These are phyloP conservation scores for Tanytarsus gracilentus DNA, from an alignment of 2,888 invertebrate genomes.

Conservation along the genomic window DNA sequence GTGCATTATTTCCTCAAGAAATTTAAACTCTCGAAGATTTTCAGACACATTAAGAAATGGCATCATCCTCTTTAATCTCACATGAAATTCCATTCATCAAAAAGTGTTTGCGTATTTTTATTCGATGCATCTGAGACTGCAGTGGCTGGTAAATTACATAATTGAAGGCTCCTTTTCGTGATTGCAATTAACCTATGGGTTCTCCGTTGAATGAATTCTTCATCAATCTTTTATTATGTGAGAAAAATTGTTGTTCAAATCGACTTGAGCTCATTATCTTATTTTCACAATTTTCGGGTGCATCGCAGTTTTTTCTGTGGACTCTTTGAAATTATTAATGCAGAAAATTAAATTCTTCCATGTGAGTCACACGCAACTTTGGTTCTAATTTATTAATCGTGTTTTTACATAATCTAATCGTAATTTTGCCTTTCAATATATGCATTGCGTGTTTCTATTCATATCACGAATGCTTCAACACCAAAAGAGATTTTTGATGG, in stretches of 20 bases:
- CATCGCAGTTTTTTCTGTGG: no score
- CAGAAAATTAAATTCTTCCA: not conserved
- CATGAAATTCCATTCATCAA: conserved; percentile 24
- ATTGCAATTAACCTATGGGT: conserved; percentile 10
- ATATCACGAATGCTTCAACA: not conserved
- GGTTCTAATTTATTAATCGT: not conserved
- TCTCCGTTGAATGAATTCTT: not conserved
- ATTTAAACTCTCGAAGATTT: not conserved
- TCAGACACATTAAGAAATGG: conserved; percentile 10
- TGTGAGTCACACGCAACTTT: not conserved
- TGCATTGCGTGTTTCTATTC: not conserved
- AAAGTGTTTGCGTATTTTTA: not conserved
- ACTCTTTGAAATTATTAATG: no score
- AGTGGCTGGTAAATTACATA: conserved; percentile 19
- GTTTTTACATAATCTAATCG: no score
- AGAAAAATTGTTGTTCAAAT: not conserved
- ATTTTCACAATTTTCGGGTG: not conserved
- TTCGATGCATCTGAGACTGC: not conserved
- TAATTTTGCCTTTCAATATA: no score
- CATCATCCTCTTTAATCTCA: conserved; percentile 22
- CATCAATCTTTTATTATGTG: conserved; percentile 2
- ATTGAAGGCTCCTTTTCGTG: conserved; percentile 13
- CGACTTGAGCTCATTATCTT: not conserved
- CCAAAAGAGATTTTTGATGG: not conserved
- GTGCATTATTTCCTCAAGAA: not conserved